These are phyloP conservation scores for Danaus chrysippus DNA, from an alignment of 2,888 invertebrate genomes.

Conservation along the genomic window DNA sequence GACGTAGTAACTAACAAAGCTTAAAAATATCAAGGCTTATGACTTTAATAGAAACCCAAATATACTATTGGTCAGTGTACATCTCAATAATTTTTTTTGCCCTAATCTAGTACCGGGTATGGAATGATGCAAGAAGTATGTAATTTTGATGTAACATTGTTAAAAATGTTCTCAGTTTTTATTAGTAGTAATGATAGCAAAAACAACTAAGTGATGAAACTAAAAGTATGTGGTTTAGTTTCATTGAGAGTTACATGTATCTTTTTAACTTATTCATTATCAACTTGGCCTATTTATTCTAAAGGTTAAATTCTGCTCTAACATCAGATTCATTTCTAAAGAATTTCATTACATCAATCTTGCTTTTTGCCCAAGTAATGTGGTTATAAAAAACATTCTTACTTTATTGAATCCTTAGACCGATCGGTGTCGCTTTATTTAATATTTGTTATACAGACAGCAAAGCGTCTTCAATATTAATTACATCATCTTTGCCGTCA, in stretches of 20 bases:
- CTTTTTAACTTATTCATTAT: constrained; percentile 9
- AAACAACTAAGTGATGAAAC: too few relatives aligned
- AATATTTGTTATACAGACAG: background rate
- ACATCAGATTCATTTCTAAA: background rate
- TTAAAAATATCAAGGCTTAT: background rate
- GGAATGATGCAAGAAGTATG: background rate
- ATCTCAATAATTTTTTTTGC: background rate
- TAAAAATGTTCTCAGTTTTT: too few relatives aligned
- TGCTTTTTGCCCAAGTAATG: too few relatives aligned
- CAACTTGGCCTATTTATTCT: background rate
- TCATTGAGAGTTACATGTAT: constrained; percentile 20
- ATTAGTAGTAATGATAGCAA: too few relatives aligned
- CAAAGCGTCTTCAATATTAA: constrained; percentile 3
- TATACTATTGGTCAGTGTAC: background rate
- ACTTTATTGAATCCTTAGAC: background rate
- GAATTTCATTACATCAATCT: too few relatives aligned
- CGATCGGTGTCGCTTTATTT: background rate
- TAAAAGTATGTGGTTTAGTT: constrained; percentile 11
- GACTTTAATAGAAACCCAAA: background rate
- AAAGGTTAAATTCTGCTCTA: constrained; percentile 4
- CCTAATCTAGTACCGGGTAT: constrained; percentile 1
- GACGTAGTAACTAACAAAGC: background rate
- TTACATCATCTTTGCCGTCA: background rate
- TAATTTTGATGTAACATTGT: too few relatives aligned
- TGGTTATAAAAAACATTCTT: too few relatives aligned